Conservation (phyloP, 2,888 invertebrate species). For the Chaetoderma sp. region DNA sequence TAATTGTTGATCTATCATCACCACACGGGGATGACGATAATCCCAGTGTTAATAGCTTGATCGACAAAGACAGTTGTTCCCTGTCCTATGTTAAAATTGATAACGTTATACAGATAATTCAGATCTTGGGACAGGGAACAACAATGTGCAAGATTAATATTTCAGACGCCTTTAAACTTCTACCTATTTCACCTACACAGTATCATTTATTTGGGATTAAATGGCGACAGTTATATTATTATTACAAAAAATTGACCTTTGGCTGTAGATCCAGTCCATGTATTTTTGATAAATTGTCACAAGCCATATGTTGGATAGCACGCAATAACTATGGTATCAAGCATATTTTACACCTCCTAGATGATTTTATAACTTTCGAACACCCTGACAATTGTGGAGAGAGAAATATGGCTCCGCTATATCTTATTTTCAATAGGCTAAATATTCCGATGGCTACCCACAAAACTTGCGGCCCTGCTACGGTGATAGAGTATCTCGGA, state of each 20-base stretch:
- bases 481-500: constrained; percentile 31
- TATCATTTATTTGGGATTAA: constrained; percentile 10
- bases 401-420: constrained; percentile 10
- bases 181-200: background rate
- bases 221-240: constrained; percentile 13
- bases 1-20: too few relatives aligned
- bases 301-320: constrained; percentile 19
- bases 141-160: constrained; percentile 6
- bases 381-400: constrained; percentile 1
- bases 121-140: too few relatives aligned
- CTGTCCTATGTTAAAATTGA: too few relatives aligned
- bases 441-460: constrained; percentile 24
- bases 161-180: constrained; percentile 4
- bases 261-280: constrained; percentile 16
- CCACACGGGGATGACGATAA: too few relatives aligned
- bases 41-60: too few relatives aligned
- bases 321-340: constrained; percentile 3
- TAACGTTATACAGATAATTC: too few relatives aligned
- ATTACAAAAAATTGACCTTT: constrained; percentile 15
- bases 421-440: constrained; percentile 11
- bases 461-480: constrained; percentile 27
- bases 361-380: constrained; percentile 25
- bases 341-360: constrained; percentile 15
- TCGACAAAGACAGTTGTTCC: too few relatives aligned
- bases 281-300: constrained; percentile 19